These are phyloP conservation scores for Trachelus stipa DNA, from an alignment of 2,888 invertebrate species.

Conservation along the genomic window DNA sequence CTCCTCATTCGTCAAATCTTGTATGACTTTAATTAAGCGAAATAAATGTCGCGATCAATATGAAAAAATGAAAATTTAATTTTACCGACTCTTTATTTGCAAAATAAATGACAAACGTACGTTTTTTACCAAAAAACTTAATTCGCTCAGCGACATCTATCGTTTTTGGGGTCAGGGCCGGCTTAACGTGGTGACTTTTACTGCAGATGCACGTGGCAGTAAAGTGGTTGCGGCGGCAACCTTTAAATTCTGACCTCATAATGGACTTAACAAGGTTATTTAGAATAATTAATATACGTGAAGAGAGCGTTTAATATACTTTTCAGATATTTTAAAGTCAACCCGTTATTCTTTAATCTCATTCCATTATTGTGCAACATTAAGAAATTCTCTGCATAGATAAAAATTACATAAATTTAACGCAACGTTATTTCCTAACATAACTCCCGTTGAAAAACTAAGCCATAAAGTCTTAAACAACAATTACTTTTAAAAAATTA, in stretches of 20 bases:
- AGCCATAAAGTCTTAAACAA: not conserved
- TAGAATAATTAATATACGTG: not conserved
- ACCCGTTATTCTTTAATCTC: not conserved
- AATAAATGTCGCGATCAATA: not conserved
- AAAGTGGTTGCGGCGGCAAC: not conserved
- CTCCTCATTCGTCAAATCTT: slow-evolving; percentile 37
- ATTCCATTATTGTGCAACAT: not conserved
- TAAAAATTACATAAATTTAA: not conserved
- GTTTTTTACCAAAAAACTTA: slow-evolving; percentile 7
- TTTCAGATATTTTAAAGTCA: not conserved
- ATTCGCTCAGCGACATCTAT: slow-evolving; percentile 37
- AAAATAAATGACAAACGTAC: slow-evolving; percentile 36
- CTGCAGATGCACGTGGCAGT: slow-evolving; percentile 4
- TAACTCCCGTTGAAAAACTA: not conserved
- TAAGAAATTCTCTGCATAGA: not conserved
- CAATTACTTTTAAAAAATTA: not conserved
- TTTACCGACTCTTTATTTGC: slow-evolving; percentile 16
- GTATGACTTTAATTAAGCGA: slow-evolving; percentile 10
- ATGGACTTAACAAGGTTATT: not conserved
- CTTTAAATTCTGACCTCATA: not conserved
- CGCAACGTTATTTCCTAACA: not conserved
- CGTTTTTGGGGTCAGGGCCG: slow-evolving; percentile 23
- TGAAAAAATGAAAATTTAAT: slow-evolving; percentile 28
- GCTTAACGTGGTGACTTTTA: slow-evolving; percentile 12
- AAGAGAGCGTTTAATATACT: not conserved